Conservation (phyloP, 2,888 invertebrate genomes). For the Leptopilina syphax region DNA sequence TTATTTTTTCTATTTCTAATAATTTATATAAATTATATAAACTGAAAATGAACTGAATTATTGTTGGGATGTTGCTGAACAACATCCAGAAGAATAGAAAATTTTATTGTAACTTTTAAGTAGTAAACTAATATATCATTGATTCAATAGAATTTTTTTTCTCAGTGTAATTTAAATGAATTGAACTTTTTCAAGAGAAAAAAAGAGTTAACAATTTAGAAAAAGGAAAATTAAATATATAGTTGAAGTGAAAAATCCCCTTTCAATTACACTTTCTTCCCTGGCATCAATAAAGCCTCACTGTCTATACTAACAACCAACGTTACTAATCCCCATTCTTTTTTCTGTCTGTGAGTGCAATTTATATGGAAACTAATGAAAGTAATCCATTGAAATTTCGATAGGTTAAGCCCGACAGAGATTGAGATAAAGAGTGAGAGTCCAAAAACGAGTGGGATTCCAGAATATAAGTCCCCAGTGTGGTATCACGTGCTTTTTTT, state of each 20-base stretch:
- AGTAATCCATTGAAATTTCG: conserved; percentile 39
- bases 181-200: too few species aligned
- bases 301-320: conserved; percentile 5
- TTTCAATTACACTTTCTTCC: conserved; percentile 27
- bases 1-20: too few species aligned
- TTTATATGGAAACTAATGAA: conserved; percentile 38
- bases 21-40: too few species aligned
- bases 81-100: too few species aligned
- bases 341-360: conserved; percentile 31
- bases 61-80: too few species aligned
- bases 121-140: too few species aligned
- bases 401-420: conserved; percentile 25
- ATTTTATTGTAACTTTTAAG: too few species aligned
- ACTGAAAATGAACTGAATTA: too few species aligned
- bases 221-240: background rate
- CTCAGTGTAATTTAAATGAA: too few species aligned
- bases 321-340: conserved; percentile 16
- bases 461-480: background rate
- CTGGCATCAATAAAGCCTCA: conserved; percentile 3
- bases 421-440: conserved; percentile 25
- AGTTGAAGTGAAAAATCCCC: conserved; percentile 5
- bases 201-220: too few species aligned
- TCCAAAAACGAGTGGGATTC: conserved; percentile 20
- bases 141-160: too few species aligned
- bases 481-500: too few species aligned